A percentile compares a stretch with the other conserved stretches of the same genome.
phyloP scores from a whole-genome alignment of 2,888 invertebrate genomes.

The Ichneumoninae sp. region DNA sequence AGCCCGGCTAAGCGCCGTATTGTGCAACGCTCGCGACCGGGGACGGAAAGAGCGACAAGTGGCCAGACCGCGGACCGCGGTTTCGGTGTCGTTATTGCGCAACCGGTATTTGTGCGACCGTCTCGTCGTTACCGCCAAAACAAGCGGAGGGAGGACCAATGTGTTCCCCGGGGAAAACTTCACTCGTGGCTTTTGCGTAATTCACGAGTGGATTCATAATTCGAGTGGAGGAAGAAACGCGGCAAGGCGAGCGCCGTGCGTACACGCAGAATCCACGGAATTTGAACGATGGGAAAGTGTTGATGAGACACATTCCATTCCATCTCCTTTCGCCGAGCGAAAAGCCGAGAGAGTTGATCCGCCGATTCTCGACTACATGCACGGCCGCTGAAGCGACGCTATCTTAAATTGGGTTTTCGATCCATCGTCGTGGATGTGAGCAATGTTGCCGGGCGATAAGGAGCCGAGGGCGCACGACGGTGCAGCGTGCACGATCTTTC shows the following conservation, averaged over 20 bases:
- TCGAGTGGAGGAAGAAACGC: conserved; percentile 12
- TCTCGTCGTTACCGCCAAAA: too few relatives aligned
- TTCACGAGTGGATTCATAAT: conserved; percentile 19
- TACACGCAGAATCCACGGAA: conserved; percentile 13
- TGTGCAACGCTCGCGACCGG: conserved; percentile 40
- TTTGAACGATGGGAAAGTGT: conserved; percentile 53
- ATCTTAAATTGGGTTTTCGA: background rate
- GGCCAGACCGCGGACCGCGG: conserved; percentile 10
- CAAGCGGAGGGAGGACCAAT: background rate
- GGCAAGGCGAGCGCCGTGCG: conserved; percentile 9
- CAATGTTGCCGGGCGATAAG: too few relatives aligned
- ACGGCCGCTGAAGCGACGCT: background rate
- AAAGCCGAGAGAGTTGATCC: background rate
- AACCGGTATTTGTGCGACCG: conserved; percentile 22
- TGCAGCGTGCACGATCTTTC: too few relatives aligned
- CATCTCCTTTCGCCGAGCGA: conserved; percentile 42
- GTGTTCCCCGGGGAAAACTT: conserved; percentile 1
- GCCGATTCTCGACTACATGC: background rate
- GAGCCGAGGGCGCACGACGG: too few relatives aligned
- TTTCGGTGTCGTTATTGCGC: conserved; percentile 47
- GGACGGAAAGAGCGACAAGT: conserved; percentile 17
- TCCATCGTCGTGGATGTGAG: background rate
- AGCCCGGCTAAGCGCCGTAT: conserved; percentile 54
- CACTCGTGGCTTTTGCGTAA: conserved; percentile 35
- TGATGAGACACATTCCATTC: conserved; percentile 61